These are phyloP conservation scores for Anthrax anthrax DNA, from an alignment of 2,888 invertebrate genomes.

Conservation along the genomic window DNA sequence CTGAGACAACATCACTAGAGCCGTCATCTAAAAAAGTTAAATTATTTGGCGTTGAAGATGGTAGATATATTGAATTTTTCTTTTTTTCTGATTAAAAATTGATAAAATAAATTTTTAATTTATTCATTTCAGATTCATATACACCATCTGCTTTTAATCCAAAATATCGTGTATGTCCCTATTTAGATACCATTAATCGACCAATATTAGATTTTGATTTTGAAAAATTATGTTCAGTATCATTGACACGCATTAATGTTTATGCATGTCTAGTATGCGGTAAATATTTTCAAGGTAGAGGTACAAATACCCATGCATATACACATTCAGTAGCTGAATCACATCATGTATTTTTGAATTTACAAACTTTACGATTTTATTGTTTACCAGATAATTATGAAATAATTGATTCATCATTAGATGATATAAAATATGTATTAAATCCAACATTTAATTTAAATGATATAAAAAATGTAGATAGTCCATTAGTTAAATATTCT, in stretches of 20 bases:
- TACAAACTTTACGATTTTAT: slow-evolving; percentile 93
- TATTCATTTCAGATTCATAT: slow-evolving; percentile 11
- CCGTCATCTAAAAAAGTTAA: slow-evolving; percentile 4
- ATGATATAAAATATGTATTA: slow-evolving; percentile 96
- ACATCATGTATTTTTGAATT: slow-evolving; percentile 95
- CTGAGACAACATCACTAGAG: too few relatives aligned
- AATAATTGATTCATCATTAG: slow-evolving; percentile 92
- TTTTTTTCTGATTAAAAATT: too few relatives aligned
- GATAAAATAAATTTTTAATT: too few relatives aligned
- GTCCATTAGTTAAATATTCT: slow-evolving; percentile 57
- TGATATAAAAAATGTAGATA: slow-evolving; percentile 72
- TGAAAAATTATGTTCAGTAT: slow-evolving; percentile 97
- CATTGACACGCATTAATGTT: slow-evolving; percentile 94
- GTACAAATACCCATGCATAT: slow-evolving; percentile 96
- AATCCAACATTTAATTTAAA: slow-evolving; percentile 86
- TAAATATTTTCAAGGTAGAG: slow-evolving; percentile 95
- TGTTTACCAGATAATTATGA: slow-evolving; percentile 99
- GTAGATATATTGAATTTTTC: background rate
- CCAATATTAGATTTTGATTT: slow-evolving; percentile 98
- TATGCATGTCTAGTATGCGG: slow-evolving; percentile 99
- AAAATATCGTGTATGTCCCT: slow-evolving; percentile 67
- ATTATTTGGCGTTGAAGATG: slow-evolving; percentile 2
- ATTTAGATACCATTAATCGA: slow-evolving; percentile 94
- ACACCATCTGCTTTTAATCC: slow-evolving; percentile 35
- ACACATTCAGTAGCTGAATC: slow-evolving; percentile 96